These are phyloP conservation scores for Alligator sinensis DNA, from an alignment of 2,113 vertebrate species.

Conservation along the genomic window DNA sequence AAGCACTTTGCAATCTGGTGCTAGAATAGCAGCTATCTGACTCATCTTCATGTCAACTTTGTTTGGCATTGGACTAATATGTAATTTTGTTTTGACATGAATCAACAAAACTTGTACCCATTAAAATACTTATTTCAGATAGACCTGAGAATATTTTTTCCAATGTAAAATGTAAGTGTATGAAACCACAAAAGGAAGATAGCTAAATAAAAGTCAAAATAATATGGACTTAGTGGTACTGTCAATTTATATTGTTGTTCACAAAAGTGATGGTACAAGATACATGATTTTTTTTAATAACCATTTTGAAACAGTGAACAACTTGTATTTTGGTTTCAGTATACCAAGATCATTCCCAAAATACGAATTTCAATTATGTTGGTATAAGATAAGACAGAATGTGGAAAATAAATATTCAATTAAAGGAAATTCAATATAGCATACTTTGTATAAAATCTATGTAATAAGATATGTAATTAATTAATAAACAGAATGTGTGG, in stretches of 20 bases:
- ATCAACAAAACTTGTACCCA: slow-evolving; percentile 62
- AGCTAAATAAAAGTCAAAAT: not conserved
- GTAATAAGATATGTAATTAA: not conserved
- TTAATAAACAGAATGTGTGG: not conserved
- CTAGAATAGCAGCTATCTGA: slow-evolving; percentile 38
- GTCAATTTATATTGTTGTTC: not conserved
- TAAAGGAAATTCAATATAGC: not conserved
- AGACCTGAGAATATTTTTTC: slow-evolving; percentile 51
- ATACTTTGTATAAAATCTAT: not conserved
- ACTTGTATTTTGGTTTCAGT: not conserved
- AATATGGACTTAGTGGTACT: not conserved
- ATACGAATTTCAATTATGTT: not conserved
- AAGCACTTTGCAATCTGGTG: slow-evolving; percentile 53
- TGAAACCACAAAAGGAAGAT: not conserved
- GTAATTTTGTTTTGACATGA: slow-evolving; percentile 74
- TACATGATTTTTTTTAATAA: slow-evolving; percentile 32
- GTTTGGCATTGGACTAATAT: slow-evolving; percentile 67
- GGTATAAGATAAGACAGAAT: not conserved
- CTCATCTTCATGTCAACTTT: slow-evolving; percentile 59
- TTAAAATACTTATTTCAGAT: slow-evolving; percentile 64
- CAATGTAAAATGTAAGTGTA: not conserved
- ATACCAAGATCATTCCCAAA: not conserved
- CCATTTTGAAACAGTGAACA: slow-evolving; percentile 4
- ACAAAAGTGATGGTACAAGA: slow-evolving; percentile 16
- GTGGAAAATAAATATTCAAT: not conserved